Conservation (phyloP, 2,113 vertebrate species). For the Phalacrocorax pelagicus region DNA sequence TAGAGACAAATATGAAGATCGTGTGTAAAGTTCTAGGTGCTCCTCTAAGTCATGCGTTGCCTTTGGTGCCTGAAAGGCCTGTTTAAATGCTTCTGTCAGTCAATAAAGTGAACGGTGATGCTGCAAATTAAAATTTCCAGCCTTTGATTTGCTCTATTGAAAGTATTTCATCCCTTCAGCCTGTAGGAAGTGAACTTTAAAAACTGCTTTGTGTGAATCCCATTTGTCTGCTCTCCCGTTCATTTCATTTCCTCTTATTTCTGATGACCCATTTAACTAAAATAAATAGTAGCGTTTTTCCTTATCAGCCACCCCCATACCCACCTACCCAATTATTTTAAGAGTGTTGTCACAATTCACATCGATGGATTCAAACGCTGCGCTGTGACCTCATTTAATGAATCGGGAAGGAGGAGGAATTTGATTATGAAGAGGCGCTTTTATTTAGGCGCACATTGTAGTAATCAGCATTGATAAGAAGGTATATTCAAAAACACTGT, state of each 20-base stretch:
- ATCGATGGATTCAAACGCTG: constrained; percentile 21
- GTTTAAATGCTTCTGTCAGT: constrained; percentile 17
- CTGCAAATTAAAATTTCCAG: constrained; percentile 57
- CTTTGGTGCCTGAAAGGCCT: background rate
- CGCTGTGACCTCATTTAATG: constrained; percentile 26
- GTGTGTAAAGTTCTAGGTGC: background rate
- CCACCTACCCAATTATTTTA: constrained; percentile 16
- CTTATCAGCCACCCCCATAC: constrained; percentile 5
- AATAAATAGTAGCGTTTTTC: constrained; percentile 11
- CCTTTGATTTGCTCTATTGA: constrained; percentile 43
- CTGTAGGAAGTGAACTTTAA: constrained; percentile 10
- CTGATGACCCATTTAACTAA: constrained; percentile 21
- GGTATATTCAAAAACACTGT: background rate
- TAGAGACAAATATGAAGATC: background rate
- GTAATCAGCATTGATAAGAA: constrained; percentile 29
- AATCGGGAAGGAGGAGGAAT: constrained; percentile 25
- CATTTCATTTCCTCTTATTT: constrained; percentile 38
- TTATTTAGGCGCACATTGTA: constrained; percentile 4
- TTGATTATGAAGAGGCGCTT: background rate
- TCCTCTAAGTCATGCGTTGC: background rate
- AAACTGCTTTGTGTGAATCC: constrained; percentile 10
- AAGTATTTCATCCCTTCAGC: constrained; percentile 11
- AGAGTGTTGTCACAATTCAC: constrained; percentile 19
- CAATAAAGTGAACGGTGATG: constrained; percentile 14
- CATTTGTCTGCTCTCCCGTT: constrained; percentile 21